Evolutionary conservation across 2,888 invertebrate genomes (phyloP).

Genomic region (Lasioglossum lativentre): DNA sequence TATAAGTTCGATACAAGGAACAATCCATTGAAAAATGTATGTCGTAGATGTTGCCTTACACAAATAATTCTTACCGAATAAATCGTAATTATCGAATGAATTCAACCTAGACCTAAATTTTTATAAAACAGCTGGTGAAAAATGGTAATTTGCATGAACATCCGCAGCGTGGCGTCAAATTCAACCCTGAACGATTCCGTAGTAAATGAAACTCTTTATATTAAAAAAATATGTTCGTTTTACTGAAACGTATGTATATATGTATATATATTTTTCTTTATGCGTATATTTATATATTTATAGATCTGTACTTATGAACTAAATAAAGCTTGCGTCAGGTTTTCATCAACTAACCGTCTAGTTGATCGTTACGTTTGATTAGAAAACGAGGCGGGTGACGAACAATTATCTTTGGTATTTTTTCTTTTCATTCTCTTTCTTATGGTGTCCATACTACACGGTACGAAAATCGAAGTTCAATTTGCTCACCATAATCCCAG

Average conservation of each 20-base stretch:
- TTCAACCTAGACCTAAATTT: background rate
- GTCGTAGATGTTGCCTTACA: background rate
- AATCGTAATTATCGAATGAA: background rate
- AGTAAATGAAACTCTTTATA: slow-evolving; percentile 27
- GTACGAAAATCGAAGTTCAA: background rate
- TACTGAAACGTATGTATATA: slow-evolving; percentile 25
- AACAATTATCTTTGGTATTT: background rate
- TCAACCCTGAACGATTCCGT: slow-evolving; percentile 24
- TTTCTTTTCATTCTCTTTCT: background rate
- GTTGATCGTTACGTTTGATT: slow-evolving; percentile 1
- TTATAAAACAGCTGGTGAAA: background rate
- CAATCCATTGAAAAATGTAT: background rate
- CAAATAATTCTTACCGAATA: background rate
- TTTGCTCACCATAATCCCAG: background rate
- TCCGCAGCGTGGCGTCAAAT: slow-evolving; percentile 2
- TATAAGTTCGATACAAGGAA: background rate
- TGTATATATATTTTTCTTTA: slow-evolving; percentile 12
- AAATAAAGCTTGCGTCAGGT: slow-evolving; percentile 52
- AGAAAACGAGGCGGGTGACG: slow-evolving; percentile 12
- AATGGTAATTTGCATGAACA: background rate
- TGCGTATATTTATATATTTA: slow-evolving; percentile 15
- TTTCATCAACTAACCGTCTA: slow-evolving; percentile 31
- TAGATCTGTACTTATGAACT: slow-evolving; percentile 48
- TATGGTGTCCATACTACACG: background rate
- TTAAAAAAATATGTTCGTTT: slow-evolving; percentile 50